Evolutionary conservation across 2,888 invertebrate genomes (phyloP), one percentile per base, ranked within the genome.

Genomic region (Slavum lentiscoides): DNA sequence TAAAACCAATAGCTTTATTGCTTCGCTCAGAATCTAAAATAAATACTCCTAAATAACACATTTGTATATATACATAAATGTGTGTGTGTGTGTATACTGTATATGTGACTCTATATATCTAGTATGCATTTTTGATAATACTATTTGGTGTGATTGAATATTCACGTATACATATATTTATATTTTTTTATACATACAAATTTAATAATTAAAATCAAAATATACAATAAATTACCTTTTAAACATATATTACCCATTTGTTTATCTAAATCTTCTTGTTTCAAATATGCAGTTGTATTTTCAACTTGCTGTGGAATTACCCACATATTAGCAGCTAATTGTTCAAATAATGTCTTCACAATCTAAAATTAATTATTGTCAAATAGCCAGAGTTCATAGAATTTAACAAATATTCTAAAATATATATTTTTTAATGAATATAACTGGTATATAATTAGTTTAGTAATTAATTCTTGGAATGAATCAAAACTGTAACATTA

Each of bases 281-380:
- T 85, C 37, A 84, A 83, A 69, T 84, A 84, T 7, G 86, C 86
- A 72, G 85, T 84, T 53, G 84, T 83, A 59, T 86, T 85, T 23
- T 85, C 85, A 9, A 85, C 83, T 49, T 84, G 84, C 64, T 85
- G 84, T 2, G 89, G 88, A 37, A 88, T 86, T 15, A 85, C 85
- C 90, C 90, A 91, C 88, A 90, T 88, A 83, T 88, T 88, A 70
- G 87, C 86, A 5, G 89, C 87, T 58, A 91, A 85, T 84, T 89
- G 88, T 66, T 86, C 85, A 82, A 91, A 88, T 62, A 91, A 85
- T 83, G 88, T 87, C 64, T 87, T 86, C 0, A 89, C 86, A n/a
- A 90, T 88, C 82, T 83, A 77, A 70, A 70, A 39, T 39, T 61
- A 74, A 62, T 49, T 75, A 58, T 13, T 58, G 13, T 49, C 21